These are phyloP conservation scores for Diuraphis noxia DNA, from an alignment of 1,140 invertebrate species.

Conservation along the genomic window DNA sequence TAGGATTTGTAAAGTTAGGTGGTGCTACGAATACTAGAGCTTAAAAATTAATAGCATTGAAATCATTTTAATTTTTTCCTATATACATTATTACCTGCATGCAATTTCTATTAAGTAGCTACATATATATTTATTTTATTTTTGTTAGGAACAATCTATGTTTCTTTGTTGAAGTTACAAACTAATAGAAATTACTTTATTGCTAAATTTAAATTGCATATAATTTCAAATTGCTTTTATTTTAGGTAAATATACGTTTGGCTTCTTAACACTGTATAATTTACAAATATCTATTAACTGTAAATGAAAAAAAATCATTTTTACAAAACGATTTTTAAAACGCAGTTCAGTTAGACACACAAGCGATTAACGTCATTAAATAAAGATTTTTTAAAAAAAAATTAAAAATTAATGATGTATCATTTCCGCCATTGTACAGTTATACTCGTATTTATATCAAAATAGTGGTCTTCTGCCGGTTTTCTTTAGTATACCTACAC, in stretches of 20 bases:
- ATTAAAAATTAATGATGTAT: not conserved
- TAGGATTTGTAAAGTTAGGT: not conserved
- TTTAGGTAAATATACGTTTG: not conserved
- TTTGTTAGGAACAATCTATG: not conserved
- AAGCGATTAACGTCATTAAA: slow-evolving; percentile 29
- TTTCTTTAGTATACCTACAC: not conserved
- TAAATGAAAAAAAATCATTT: not conserved
- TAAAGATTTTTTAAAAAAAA: slow-evolving; percentile 24
- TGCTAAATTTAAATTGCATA: not conserved
- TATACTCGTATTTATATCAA: not conserved
- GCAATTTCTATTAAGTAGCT: not conserved
- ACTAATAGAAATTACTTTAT: not conserved
- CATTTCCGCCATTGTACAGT: not conserved
- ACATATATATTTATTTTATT: not conserved
- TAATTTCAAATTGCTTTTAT: not conserved
- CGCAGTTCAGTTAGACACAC: not conserved
- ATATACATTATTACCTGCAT: not conserved
- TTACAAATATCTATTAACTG: not conserved
- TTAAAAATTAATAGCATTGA: not conserved
- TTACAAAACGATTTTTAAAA: slow-evolving; percentile 40
- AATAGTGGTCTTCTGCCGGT: not conserved
- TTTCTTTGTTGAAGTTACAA: not conserved
- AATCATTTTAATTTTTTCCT: not conserved
- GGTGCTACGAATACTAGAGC: not conserved
- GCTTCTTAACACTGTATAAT: not conserved